Evolutionary conservation across 1,140 invertebrate species (phyloP), one percentile per base, ranked within the genome.

Genomic region (Drosophila repleta): DNA sequence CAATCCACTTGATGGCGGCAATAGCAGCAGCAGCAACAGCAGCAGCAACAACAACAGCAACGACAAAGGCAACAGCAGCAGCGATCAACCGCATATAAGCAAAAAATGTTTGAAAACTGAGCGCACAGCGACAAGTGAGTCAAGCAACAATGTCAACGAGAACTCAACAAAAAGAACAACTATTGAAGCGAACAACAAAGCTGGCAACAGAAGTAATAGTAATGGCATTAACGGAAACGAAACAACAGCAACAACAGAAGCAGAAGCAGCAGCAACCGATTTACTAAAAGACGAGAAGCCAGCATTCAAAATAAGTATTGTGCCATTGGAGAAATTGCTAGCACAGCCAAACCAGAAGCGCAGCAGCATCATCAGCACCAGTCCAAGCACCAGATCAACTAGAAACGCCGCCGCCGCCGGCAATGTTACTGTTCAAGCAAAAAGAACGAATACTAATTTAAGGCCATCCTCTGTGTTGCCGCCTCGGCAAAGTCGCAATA

Each of bases 251-350:
- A 58, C 20, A 41, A 21, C 20, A 11, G 2, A 41, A 15, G n/a
- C 20, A 11, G 2, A 41, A 15, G n/a, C 39, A 41, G 1, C 39
- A 32, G 48, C 18, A 26, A 24, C 3, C 17, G 57, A 64, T 60
- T 24, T 45, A 63, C 21, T 57, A 74, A 55, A 5, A n/a, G 43
- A 52, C 26, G 49, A 41, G 17, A 76, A 74, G 48, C 64, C 67
- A 32, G 39, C 66, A 52, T 90, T 75, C 21, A 90, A 90, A 60
- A 88, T 91, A 60, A 90, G 90, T 18, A 79, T 91, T 79, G 90
- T 91, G 51, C 90, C 90, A 39, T 48, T 91, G 37, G 82, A 84
- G 32, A 83, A 90, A 62, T 53, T 91, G 46, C 52, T 91, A 51
- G 81, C 90, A 46, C 78, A 72, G 56, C 87, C 85, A 29, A 49